Base-by-base conservation (phyloP, 2,113 vertebrate genomes). In the Lota lota region DNA sequence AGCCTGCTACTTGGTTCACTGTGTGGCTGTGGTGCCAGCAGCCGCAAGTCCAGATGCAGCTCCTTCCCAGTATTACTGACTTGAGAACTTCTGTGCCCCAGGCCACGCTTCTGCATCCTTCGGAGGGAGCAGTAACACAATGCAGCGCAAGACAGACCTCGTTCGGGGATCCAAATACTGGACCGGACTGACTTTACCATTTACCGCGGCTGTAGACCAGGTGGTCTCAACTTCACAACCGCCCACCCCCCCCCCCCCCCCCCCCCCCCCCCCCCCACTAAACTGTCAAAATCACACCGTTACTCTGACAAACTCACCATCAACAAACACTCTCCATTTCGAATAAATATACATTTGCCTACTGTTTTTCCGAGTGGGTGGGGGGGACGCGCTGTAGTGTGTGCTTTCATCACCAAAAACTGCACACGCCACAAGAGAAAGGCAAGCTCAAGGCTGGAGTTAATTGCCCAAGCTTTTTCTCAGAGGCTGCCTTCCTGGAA, bases 381-480 rank as follows among this genome's bases (percentile, higher is more conserved):
- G 12, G 40, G 40, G 40, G 7, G 6, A 47, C 6, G 40, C 12
- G 40, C 2, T 47, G 10, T 5, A 10, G 40, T 47, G 8, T 47
- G 40, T 47, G 40, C 2, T 47, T 2, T 12, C 40, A 47, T 47
- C 40, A 2, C 40, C 8, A 47, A 47, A 47, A 47, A 14, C 10
- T 47, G 40, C 40, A 11, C 40, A 47, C 40, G 40, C 40, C 84
- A 86, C 85, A 80, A 75, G 83, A 47, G 40, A 47, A 11, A 47
- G 12, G 40, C 40, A 47, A 47, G 82, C 86, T 84, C 79, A 89
- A 88, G 91, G 88, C 89, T 90, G 90, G 89, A 90, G 91, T 89
- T 92, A 92, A 93, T 93, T 92, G 92, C 89, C 56, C 61, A 83
- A 85, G 89, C 90, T 90, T 47, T 92, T 93, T 92, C 92, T 91